Percentiles rank a stretch among this genome's conserved stretches.
These are phyloP conservation scores for Drosophila littoralis DNA, from an alignment of 1,140 invertebrate species.

Conservation along the genomic window DNA sequence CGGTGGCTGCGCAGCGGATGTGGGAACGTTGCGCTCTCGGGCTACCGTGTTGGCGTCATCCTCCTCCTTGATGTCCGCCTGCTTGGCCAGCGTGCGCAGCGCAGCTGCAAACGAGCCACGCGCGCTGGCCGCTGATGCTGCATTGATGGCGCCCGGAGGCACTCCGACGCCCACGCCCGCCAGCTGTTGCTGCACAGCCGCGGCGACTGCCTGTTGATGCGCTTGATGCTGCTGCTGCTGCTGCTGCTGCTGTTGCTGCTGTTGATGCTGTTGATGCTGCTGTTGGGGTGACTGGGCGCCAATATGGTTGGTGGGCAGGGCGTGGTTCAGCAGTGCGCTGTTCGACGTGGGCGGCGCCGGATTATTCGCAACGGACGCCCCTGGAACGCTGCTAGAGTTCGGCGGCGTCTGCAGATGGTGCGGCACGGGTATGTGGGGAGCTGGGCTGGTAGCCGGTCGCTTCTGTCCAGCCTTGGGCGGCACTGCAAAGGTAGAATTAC, in stretches of 20 bases:
- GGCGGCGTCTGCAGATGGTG: slow-evolving; percentile 81
- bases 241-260: slow-evolving; percentile 61
- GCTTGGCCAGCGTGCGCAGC: slow-evolving; percentile 91
- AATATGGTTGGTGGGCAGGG: slow-evolving; percentile 74
- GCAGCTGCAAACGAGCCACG: slow-evolving; percentile 90
- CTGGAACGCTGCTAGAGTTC: slow-evolving; percentile 46
- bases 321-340: slow-evolving; percentile 64
- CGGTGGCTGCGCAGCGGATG: slow-evolving; percentile 41
- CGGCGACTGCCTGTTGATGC: slow-evolving; percentile 79
- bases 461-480: slow-evolving; percentile 82
- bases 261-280: slow-evolving; percentile 52
- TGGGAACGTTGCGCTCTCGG: slow-evolving; percentile 59
- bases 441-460: slow-evolving; percentile 82
- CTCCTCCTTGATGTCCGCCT: slow-evolving; percentile 87
- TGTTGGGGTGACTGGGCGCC: slow-evolving; percentile 69
- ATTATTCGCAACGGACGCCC: slow-evolving; percentile 46
- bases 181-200: slow-evolving; percentile 74
- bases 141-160: slow-evolving; percentile 85
- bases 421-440: slow-evolving; percentile 80
- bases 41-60: slow-evolving; percentile 57
- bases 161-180: slow-evolving; percentile 74
- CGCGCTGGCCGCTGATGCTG: slow-evolving; percentile 83
- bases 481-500: slow-evolving; percentile 57
- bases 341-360: slow-evolving; percentile 41
- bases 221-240: slow-evolving; percentile 72